Conservation (phyloP, 1,140 invertebrate species). For the Calephelis nemesis region DNA sequence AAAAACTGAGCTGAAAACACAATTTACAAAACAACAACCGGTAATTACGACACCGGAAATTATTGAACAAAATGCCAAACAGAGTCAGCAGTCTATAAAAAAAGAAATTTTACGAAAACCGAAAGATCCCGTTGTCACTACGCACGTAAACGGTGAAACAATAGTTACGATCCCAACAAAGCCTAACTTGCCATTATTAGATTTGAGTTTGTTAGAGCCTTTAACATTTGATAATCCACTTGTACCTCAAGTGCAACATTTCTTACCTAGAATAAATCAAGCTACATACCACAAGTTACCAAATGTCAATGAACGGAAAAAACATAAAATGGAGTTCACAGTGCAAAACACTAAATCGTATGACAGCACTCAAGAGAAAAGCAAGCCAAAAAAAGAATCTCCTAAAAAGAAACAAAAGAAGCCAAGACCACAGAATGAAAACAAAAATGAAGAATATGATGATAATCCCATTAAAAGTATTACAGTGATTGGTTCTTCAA, state of each 20-base stretch:
- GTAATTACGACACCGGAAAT: constrained; percentile 1
- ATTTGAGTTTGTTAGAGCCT: constrained; percentile 64
- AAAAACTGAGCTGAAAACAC: constrained; percentile 29
- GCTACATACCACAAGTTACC: constrained; percentile 57
- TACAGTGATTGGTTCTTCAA: constrained; percentile 37
- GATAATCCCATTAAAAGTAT: constrained; percentile 35
- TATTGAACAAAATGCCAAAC: constrained; percentile 30
- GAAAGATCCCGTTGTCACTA: constrained; percentile 47
- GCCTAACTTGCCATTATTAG: constrained; percentile 59
- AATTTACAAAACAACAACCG: constrained; percentile 22
- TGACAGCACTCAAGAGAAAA: constrained; percentile 41
- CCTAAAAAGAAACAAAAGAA: constrained; percentile 52
- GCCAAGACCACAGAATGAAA: constrained; percentile 32
- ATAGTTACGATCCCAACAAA: constrained; percentile 53
- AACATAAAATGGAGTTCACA: constrained; percentile 50
- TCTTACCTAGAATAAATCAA: constrained; percentile 59
- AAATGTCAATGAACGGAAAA: constrained; percentile 42
- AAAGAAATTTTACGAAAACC: constrained; percentile 42
- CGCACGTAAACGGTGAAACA: constrained; percentile 55
- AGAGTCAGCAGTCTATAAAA: constrained; percentile 35
- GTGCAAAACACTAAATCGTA: constrained; percentile 54
- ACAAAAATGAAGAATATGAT: constrained; percentile 32
- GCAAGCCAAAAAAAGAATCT: constrained; percentile 39
- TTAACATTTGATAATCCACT: constrained; percentile 67
- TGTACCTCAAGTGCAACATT: constrained; percentile 70